Base-by-base conservation (phyloP, 2,888 invertebrate species). In the Branchipolynoe longqiensis region DNA sequence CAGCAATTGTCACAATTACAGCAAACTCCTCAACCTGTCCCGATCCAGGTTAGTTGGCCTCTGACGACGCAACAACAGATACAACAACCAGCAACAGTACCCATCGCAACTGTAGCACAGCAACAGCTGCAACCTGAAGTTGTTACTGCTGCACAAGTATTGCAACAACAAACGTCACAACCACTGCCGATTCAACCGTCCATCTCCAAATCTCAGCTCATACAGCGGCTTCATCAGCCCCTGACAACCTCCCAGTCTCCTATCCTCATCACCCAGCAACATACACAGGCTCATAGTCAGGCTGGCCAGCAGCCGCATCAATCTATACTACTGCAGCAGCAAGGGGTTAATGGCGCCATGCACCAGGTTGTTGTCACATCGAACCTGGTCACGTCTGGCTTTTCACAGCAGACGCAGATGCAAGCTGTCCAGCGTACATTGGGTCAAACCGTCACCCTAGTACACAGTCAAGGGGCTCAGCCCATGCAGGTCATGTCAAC, bases 281-380 rank as follows among this genome's bases (percentile, higher is more conserved):
- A n/a, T n/a, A n/a, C n/a, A n/a, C 69, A 69, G 38, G 6, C 69
- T 38, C 69, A 69, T 4, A 69, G 69, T 69, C 69, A 69, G 69
- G 22, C 69, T 69, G 69, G 69, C 78, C 74, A 54, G 78, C 85
- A 56, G n/a, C 85, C 81, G 59, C 78, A 85, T 4, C 58, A 58
- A 56, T 59, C 54, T 14, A 25, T 25, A 28, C 81, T 56, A n/a
- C 18, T 36, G 28, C 59, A 58, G 36, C 48, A 48, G 41, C 38
- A 25, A 33, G 40, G 64, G 12, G 83, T 64, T 1, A 59, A 64
- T 14, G 83, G 64, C 12, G 36, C 36, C 33, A 41, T 59, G 25
- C 78, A 78, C 78, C 78, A 78, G 25, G 78, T 78, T 22, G 69
- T 69, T 33, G 69, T 69, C 38, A n/a, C 62, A 2, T 62, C 62